Evolutionary conservation across 2,888 invertebrate genomes (phyloP).

Genomic region (Drosophila siamana): DNA sequence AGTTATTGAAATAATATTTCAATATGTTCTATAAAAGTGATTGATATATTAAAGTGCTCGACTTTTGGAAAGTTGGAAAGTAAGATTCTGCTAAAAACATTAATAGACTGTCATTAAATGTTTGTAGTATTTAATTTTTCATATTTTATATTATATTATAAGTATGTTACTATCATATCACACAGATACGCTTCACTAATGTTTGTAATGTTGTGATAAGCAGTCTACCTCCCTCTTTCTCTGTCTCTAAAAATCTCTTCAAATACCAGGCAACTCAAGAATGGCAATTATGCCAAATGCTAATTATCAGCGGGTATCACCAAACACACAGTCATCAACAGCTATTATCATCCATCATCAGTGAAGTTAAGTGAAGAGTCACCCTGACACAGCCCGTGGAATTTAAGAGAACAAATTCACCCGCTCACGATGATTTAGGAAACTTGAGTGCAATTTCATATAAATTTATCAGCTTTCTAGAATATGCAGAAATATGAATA

Average conservation of each 20-base stretch:
- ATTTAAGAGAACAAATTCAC: not conserved
- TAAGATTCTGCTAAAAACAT: no score
- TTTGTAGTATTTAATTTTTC: no score
- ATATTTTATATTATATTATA: no score
- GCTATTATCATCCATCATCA: not conserved
- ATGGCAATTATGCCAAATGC: not conserved
- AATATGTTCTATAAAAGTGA: no score
- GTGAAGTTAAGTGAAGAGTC: not conserved
- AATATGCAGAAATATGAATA: not conserved
- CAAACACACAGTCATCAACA: not conserved
- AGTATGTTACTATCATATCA: no score
- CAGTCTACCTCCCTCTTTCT: not conserved
- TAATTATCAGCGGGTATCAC: no score
- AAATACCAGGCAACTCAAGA: not conserved
- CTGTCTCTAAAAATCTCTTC: not conserved
- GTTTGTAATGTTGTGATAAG: slow-evolving; percentile 36
- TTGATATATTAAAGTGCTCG: no score
- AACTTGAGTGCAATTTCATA: not conserved
- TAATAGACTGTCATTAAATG: no score
- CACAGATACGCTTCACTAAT: no score
- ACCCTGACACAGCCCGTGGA: not conserved
- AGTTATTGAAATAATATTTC: no score
- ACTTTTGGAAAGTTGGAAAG: no score
- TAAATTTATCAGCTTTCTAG: slow-evolving; percentile 1
- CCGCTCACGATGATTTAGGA: not conserved